Conservation (phyloP, 2,888 invertebrate species). For the Coleophora deauratella region DNA sequence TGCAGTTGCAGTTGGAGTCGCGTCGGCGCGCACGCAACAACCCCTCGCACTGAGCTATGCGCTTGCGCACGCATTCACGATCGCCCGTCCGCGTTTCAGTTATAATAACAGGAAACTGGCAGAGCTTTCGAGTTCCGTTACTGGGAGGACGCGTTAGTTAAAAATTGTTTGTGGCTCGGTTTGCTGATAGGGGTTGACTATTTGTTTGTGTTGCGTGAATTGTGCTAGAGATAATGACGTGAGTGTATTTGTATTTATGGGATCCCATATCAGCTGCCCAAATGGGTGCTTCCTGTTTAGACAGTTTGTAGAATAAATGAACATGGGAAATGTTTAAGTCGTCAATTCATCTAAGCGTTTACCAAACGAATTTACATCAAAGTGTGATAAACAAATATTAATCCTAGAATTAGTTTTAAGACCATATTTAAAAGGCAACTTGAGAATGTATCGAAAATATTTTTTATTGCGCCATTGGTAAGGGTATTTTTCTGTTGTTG, state of each 20-base stretch:
- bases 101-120: not conserved
- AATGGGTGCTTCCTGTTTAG: too few species aligned
- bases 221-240: slow-evolving; percentile 40
- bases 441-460: too few species aligned
- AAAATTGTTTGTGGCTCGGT: slow-evolving; percentile 25
- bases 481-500: slow-evolving; percentile 34
- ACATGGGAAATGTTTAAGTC: too few species aligned
- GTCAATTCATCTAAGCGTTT: too few species aligned
- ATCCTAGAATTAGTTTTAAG: too few species aligned
- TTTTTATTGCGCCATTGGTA: too few species aligned
- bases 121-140: slow-evolving; percentile 36
- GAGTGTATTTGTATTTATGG: slow-evolving; percentile 28
- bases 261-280: too few species aligned
- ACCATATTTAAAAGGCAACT: too few species aligned
- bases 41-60: slow-evolving; percentile 36
- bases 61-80: slow-evolving; percentile 27
- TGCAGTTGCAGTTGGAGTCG: slow-evolving; percentile 64
- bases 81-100: slow-evolving; percentile 13
- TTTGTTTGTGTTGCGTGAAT: not conserved
- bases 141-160: slow-evolving; percentile 34
- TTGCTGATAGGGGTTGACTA: not conserved
- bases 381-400: too few species aligned
- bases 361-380: too few species aligned
- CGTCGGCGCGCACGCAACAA: slow-evolving; percentile 71
- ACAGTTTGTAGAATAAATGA: too few species aligned